Conservation (phyloP, 53 echinoderm and acorn worm species). For the Stichopus horrens region DNA sequence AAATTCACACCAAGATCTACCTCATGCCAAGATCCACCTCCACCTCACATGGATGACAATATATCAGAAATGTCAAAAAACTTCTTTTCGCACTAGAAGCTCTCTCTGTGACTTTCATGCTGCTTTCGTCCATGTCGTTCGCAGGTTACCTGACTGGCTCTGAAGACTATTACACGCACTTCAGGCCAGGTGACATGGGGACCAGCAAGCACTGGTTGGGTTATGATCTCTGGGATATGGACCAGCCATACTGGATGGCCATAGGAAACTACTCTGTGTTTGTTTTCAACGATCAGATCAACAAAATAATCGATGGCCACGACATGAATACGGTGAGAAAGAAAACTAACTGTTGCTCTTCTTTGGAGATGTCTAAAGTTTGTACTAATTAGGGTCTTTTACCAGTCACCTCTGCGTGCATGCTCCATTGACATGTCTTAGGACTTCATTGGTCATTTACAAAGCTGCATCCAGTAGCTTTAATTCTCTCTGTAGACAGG, state of each 20-base stretch:
- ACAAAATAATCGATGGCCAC: constrained; percentile 44
- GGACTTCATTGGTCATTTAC: no score
- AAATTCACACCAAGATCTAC: no score
- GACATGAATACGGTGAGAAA: constrained; percentile 23
- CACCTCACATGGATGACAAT: background rate
- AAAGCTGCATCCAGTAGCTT: no score
- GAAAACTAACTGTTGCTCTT: background rate
- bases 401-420: background rate
- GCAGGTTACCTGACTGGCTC: constrained; percentile 53
- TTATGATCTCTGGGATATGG: constrained; percentile 45
- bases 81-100: background rate
- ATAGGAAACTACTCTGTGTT: constrained; percentile 50
- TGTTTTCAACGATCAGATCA: constrained; percentile 40
- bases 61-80: background rate
- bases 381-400: background rate
- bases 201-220: constrained; percentile 39
- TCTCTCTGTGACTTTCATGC: background rate
- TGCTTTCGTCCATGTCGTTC: no score
- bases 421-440: background rate
- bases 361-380: background rate
- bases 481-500: no score
- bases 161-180: constrained; percentile 53
- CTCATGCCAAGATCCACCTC: no score
- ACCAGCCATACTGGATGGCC: background rate
- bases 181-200: constrained; percentile 40